Evolutionary conservation across 2,888 invertebrate species (phyloP), one percentile per base, ranked within the genome.

Genomic region (Caenorhabditis becei): DNA sequence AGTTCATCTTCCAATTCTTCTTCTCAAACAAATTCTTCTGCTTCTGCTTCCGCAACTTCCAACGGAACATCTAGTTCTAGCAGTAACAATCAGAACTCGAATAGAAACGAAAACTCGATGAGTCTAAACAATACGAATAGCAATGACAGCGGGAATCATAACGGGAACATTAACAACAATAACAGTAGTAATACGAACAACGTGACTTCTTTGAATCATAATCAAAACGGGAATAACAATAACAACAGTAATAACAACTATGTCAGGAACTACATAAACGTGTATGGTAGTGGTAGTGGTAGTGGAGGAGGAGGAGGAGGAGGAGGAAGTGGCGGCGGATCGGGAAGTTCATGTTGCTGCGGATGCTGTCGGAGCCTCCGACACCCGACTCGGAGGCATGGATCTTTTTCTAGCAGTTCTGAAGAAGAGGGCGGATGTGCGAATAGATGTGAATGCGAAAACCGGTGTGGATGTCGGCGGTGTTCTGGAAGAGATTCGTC

Each of bases 231-330:
- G 8, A 63, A 41, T 54, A 71, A 71, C 35, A 71, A 71, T 54
- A 44, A 23, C 0, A 71, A 71, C 32, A 71, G 71, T 28, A 71
- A 71, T 44, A 71, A 71, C 47, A 51, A 71, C 5, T 54, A 63
- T 23, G 62, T 71, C 1, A 71, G 41, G 16, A 71, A 71, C 16
- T 71, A 71, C 56, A 47, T 71, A 11, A 71, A 44, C 18, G 54
- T 71, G 16, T 71, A 71, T 18, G 71, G 71, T 10, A 63, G 24
- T 53, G 44, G 53, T 49, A 23, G 53, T 26, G 56, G 56, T 5
- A 18, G 56, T n/a, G 32, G 56, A 32, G 56, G 56, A 23, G 32
- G 56, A 16, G 41, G 58, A 18, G 58, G 58, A n/a, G 35, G 41
- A 41, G 24, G 59, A 14, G 51, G 59, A 28, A 23, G 69, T 37